phyloP scores from a whole-genome alignment of 2,113 vertebrate species.

The Anser cygnoides region DNA sequence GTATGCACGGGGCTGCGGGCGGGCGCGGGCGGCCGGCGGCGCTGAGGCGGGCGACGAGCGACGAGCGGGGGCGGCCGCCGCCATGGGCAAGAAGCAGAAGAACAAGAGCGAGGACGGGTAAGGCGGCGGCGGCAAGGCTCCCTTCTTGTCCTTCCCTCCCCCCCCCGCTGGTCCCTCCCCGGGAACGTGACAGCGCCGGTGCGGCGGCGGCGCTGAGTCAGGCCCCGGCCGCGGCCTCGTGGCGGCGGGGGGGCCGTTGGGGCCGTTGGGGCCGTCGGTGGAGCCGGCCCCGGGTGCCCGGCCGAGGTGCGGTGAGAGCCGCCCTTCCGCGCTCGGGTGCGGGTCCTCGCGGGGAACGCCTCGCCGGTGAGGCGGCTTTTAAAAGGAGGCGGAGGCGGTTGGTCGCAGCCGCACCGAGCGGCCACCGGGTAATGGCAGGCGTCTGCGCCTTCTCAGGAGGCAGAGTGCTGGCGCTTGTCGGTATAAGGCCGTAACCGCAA shows the following conservation, averaged over 20 bases:
- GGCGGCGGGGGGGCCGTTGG: too few species aligned
- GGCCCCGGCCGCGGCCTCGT: constrained; percentile 27
- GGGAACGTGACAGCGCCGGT: neutral
- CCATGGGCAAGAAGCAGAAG: constrained; percentile 86
- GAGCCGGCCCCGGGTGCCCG: too few species aligned
- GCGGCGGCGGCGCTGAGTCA: constrained; percentile 34
- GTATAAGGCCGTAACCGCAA: neutral
- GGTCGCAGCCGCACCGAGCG: neutral
- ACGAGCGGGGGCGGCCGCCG: neutral
- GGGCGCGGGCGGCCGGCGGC: neutral
- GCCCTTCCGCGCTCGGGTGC: rapidly evolving
- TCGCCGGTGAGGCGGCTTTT: neutral
- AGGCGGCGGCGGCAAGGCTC: neutral
- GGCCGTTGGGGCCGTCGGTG: too few species aligned
- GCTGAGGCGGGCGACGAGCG: neutral
- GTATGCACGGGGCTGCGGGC: constrained; percentile 43
- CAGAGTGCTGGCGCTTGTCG: neutral
- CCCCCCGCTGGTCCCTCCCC: too few species aligned
- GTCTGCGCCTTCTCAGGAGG: rapidly evolving
- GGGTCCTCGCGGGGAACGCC: rapidly evolving
- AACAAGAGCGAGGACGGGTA: constrained; percentile 83
- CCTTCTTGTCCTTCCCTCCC: too few species aligned
- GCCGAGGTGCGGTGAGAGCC: neutral
- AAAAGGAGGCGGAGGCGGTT: neutral
- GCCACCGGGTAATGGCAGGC: neutral